These are phyloP conservation scores for Ophiodon elongatus DNA, from an alignment of 2,113 vertebrate species.

Conservation along the genomic window DNA sequence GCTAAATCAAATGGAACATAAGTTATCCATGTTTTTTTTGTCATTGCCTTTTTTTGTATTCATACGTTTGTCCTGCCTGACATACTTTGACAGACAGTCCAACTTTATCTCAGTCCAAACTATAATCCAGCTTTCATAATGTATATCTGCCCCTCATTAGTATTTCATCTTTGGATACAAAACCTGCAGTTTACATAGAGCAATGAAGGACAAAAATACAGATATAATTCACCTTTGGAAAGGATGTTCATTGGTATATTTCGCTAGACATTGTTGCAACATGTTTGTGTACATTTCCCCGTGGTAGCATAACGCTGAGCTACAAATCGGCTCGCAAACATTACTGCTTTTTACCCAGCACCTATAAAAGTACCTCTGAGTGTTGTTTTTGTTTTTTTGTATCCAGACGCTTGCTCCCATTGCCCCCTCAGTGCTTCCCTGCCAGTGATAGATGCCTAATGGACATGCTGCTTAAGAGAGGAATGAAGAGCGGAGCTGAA, in stretches of 20 bases:
- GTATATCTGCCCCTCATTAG: background rate
- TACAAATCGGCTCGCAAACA: background rate
- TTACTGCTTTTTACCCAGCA: conserved; percentile 12
- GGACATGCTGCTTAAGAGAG: conserved; percentile 12
- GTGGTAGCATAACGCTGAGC: background rate
- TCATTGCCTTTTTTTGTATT: background rate
- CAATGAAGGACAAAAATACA: background rate
- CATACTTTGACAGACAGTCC: too few relatives aligned
- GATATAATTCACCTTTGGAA: background rate
- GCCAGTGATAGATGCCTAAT: conserved; percentile 9
- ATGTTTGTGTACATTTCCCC: background rate
- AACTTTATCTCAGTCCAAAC: background rate
- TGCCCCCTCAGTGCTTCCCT: background rate
- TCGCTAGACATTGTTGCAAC: background rate
- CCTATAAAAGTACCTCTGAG: conserved; percentile 38
- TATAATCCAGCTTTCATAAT: background rate
- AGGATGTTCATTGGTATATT: background rate
- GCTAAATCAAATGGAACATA: too few relatives aligned
- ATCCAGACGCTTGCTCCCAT: conserved; percentile 7
- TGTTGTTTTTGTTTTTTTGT: conserved; percentile 8
- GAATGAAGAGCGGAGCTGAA: background rate
- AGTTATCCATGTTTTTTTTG: too few relatives aligned
- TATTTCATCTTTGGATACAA: background rate
- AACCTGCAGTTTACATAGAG: background rate
- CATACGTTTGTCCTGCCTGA: background rate